Conservation (phyloP, 2,113 vertebrate genomes). For the Colossoma macropomum region DNA sequence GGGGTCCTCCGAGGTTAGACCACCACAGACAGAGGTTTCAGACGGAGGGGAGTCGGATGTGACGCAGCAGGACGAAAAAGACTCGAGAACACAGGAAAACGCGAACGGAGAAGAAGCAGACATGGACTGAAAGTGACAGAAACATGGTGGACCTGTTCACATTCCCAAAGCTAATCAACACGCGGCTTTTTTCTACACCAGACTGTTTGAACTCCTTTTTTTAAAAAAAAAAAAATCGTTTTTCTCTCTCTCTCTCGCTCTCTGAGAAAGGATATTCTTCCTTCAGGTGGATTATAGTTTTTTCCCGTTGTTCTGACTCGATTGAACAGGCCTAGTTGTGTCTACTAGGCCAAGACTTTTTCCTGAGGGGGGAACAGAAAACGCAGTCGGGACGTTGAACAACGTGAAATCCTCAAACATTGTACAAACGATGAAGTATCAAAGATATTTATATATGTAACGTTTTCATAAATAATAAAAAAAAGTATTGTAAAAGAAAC, state of each 20-base stretch:
- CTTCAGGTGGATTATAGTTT: slow-evolving; percentile 86
- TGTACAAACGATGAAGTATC: slow-evolving; percentile 95
- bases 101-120: slow-evolving; percentile 87
- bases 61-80: slow-evolving; percentile 1
- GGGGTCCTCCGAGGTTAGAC: background rate
- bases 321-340: slow-evolving; percentile 77
- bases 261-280: slow-evolving; percentile 66
- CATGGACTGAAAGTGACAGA: slow-evolving; percentile 84
- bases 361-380: slow-evolving; percentile 45
- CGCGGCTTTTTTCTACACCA: slow-evolving; percentile 73
- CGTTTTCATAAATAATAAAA: slow-evolving; percentile 97
- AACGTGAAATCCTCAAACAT: slow-evolving; percentile 88
- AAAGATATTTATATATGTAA: slow-evolving; percentile 99
- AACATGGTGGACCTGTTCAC: slow-evolving; percentile 60
- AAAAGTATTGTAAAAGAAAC: slow-evolving; percentile 81
- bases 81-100: slow-evolving; percentile 70
- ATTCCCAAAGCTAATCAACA: slow-evolving; percentile 79
- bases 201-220: slow-evolving; percentile 74
- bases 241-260: background rate
- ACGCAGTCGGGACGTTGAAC: slow-evolving; percentile 56
- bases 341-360: background rate
- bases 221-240: slow-evolving; percentile 64
- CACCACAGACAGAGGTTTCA: background rate
- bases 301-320: slow-evolving; percentile 65
- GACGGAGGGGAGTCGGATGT: background rate